Conservation (phyloP, 2,113 vertebrate species). For the Eptatretus burgeri region DNA sequence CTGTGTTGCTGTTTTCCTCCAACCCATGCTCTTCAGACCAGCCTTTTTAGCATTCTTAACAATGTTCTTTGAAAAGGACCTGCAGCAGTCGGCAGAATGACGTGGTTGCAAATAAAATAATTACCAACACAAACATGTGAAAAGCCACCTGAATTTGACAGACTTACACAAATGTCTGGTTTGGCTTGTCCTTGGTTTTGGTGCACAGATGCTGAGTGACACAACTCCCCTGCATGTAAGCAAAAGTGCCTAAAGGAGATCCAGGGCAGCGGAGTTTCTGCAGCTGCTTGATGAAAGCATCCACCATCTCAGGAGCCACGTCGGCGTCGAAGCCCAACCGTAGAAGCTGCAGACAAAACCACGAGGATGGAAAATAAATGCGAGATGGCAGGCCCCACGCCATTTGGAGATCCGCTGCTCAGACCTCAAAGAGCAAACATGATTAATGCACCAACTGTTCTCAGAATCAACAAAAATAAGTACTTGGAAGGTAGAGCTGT, state of each 20-base stretch:
- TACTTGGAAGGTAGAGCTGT: conserved; percentile 79
- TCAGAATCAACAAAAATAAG: too few species aligned
- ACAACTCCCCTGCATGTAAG: conserved; percentile 63
- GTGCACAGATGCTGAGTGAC: conserved; percentile 54
- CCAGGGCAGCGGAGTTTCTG: conserved; percentile 77
- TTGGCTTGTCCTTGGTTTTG: conserved; percentile 70
- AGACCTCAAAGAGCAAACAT: too few species aligned
- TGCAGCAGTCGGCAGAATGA: conserved; percentile 13
- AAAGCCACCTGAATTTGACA: too few species aligned
- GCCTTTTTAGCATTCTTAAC: conserved; percentile 85
- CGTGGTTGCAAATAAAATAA: too few species aligned
- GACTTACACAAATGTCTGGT: neutral
- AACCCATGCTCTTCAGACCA: conserved; percentile 87
- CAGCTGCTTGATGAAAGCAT: conserved; percentile 80
- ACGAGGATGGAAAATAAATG: conserved; percentile 6
- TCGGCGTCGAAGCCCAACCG: conserved; percentile 95
- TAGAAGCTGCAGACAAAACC: conserved; percentile 32
- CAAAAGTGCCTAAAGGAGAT: conserved; percentile 69
- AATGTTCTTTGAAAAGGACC: conserved; percentile 76
- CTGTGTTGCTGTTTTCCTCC: too few species aligned
- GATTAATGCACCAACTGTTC: too few species aligned
- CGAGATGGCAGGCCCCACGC: too few species aligned
- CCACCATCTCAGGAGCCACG: conserved; percentile 71
- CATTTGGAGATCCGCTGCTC: too few species aligned
- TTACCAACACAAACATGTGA: too few species aligned